Base-by-base conservation (phyloP, 2,797 vertebrate genomes). In the Tenualosa thibaudeaui region DNA sequence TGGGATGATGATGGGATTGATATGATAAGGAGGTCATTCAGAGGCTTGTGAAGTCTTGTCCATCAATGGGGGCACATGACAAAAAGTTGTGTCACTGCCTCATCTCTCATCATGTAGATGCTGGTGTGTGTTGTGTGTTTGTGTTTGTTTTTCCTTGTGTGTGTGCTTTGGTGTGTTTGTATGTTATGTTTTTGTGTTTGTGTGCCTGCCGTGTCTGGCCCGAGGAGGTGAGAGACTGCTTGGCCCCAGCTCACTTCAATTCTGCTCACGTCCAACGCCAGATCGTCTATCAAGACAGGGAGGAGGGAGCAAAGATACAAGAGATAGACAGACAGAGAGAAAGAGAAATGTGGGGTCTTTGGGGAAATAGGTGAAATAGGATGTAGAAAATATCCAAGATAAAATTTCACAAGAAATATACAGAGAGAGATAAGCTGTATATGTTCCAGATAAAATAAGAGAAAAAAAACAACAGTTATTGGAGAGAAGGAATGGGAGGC, bases 261-360 rank as follows among this genome's bases (percentile, higher is more conserved):
- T 78, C 71, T 17, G 71, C 71, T 78, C 71, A 19, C 37, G 26
- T 40, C 71, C 40, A 78, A 78, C 13, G 17, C 17, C 71, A 78
- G 40, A 78, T 78, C 71, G 17, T 40, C 71, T 78, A 43, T 78
- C 71, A 78, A 43, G 37, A 19, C 71, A 22, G 40, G 71, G 71
- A 78, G 71, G 37, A 22, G 12, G 17, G 40, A 22, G 19, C 37
- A 37, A 40, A 43, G 68, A 75, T 43, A 75, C 17, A 13, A 17
- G 68, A 40, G 68, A 71, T 71, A 56, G 54, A 56, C 17, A 22
- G 54, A 19, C 50, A 51, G 13, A 46, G 71, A 78, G 71, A 75
- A 1, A 75, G 37, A 10, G 58, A 68, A 1, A 68, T 8, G 31
- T 13, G 6, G 12, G 87, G 89, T 90, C 71, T n/a, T 56, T 2